Base-by-base conservation (phyloP, 2,797 vertebrate species). In the Strix occidentalis region DNA sequence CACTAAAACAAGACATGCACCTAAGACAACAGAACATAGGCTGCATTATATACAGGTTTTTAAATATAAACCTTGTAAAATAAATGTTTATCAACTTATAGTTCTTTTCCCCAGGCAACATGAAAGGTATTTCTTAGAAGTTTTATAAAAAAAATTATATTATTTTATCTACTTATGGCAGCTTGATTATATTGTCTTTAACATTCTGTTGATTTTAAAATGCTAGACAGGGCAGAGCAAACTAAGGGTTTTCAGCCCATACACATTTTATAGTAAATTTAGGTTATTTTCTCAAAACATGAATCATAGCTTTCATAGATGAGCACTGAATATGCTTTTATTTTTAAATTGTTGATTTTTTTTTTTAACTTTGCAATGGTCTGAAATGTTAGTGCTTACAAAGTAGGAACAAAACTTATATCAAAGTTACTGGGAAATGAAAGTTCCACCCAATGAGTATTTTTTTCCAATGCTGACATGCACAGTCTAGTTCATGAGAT, bases 391-490 rank as follows among this genome's bases (percentile, higher is more conserved):
- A 71, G 26, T 46, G 33, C 50, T 91, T 77, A 45, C 64, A 24
- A 87, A 87, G 28, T 28, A 71, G 66, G 65, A 86, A 68, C 41
- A 86, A 84, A 84, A 60, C 13, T 84, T 79, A 0, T 39, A 69
- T 91, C 68, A 50, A 20, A 80, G 48, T 85, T 93, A 80, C 61
- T 75, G 61, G 71, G 84, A 94, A 95, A 84, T 80, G 48, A 60
- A 91, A 58, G 88, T 95, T 87, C 60, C 57, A 83, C 86, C 78
- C 93, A 74, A 4, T 93, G 64, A 85, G 53, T 77, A 7, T 68
- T 90, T 95, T 95, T 93, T 93, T 90, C 90, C 90, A 78, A 2
- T 71, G 88, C 88, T 89, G 81, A 84, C 2, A 4, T 54, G 25
- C 41, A n/a, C 33, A 61, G n/a, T 84, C 81, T 87, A 53, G 66